Percentiles rank a stretch among this genome's conserved stretches.
These are phyloP conservation scores for Fregetta grallaria DNA, from an alignment of 2,113 vertebrate species.

Conservation along the genomic window DNA sequence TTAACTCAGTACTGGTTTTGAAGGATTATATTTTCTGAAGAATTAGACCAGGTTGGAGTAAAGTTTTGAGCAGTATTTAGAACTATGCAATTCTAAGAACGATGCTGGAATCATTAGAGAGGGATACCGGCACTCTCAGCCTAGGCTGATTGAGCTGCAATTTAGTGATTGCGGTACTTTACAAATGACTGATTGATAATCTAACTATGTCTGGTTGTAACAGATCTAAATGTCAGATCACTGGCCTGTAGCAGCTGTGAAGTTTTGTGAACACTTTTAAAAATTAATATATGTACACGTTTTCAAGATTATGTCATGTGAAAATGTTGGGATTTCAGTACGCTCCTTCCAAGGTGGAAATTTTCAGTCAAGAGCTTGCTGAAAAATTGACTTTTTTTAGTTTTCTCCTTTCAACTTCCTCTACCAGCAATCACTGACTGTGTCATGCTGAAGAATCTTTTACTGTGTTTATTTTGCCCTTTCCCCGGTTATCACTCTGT, in stretches of 20 bases:
- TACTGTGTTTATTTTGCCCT: neutral
- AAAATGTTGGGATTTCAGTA: neutral
- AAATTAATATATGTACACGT: neutral
- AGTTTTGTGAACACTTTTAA: neutral
- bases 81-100: neutral
- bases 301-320: neutral
- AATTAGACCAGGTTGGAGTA: neutral
- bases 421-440: neutral
- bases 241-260: neutral
- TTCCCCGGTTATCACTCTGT: neutral
- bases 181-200: neutral
- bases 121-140: neutral
- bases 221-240: neutral
- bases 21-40: slow-evolving; percentile 27
- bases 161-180: neutral
- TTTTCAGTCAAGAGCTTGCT: neutral
- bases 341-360: neutral
- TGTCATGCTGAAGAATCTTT: neutral
- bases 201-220: neutral
- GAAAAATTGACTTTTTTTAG: neutral
- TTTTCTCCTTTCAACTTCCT: neutral
- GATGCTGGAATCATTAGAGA: neutral
- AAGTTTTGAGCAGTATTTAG: neutral
- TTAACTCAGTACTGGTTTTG: slow-evolving; percentile 5
- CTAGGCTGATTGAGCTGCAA: neutral